Conservation (phyloP, 2,113 vertebrate species). For the Donacobius atricapilla region DNA sequence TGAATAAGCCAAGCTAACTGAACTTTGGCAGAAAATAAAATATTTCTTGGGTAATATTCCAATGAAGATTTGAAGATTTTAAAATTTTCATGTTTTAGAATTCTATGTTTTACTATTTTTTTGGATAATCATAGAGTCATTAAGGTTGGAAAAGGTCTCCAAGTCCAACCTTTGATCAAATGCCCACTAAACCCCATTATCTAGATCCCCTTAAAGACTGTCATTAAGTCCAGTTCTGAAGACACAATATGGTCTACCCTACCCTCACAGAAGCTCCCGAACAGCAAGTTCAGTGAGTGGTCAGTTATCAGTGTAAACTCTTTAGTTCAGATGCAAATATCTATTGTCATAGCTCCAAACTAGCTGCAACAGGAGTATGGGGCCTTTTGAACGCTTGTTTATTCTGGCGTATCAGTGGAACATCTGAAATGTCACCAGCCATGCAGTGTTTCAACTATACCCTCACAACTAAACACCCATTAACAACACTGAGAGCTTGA, state of each 20-base stretch:
- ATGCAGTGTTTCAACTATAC: background rate
- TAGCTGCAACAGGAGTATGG: background rate
- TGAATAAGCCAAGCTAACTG: background rate
- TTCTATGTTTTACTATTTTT: background rate
- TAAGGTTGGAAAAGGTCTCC: background rate
- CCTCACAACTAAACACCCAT: background rate
- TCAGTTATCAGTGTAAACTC: background rate
- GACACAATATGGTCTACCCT: background rate
- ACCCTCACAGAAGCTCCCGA: background rate
- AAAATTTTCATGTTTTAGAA: background rate
- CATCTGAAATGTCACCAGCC: background rate
- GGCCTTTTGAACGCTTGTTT: rapidly evolving
- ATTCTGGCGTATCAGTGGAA: background rate
- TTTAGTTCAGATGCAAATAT: rapidly evolving
- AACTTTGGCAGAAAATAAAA: background rate
- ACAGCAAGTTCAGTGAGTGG: background rate
- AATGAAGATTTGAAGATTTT: background rate
- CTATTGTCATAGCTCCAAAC: background rate
- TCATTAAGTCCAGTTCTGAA: background rate
- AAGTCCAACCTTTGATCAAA: background rate
- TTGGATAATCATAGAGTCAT: background rate
- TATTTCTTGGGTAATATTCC: background rate
- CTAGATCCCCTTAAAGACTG: background rate
- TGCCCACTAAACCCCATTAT: background rate
- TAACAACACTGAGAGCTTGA: background rate